phyloP scores from a whole-genome alignment of 2,113 vertebrate species.

The Ageneiosus marmoratus region DNA sequence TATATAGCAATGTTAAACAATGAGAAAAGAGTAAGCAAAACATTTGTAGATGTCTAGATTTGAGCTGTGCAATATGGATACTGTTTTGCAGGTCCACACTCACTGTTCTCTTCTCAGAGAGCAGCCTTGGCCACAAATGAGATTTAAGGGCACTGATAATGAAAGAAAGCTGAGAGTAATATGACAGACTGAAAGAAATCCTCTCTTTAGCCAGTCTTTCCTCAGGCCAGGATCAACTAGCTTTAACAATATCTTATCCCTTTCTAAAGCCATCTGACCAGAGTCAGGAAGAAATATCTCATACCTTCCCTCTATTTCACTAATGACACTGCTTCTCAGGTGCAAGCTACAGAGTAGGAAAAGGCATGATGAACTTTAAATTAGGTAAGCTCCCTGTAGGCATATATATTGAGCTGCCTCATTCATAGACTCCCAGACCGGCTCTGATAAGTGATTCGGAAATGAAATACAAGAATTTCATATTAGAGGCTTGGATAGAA shows the following conservation, averaged over 20 bases:
- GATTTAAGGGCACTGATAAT: conserved; percentile 51
- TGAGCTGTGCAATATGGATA: conserved; percentile 35
- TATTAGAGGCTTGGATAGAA: conserved; percentile 13
- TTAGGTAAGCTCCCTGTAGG: conserved; percentile 43
- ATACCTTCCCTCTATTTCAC: conserved; percentile 31
- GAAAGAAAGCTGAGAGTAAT: conserved; percentile 44
- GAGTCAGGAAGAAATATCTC: conserved; percentile 27
- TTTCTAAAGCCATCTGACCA: conserved; percentile 48
- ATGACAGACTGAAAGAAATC: conserved; percentile 48
- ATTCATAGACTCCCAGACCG: conserved; percentile 27
- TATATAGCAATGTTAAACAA: conserved; percentile 18
- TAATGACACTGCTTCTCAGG: conserved; percentile 40
- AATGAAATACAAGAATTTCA: conserved; percentile 43
- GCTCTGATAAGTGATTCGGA: conserved; percentile 32
- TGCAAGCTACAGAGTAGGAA: conserved; percentile 27
- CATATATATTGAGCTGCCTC: conserved; percentile 35
- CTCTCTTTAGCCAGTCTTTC: conserved; percentile 33
- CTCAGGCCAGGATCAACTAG: conserved; percentile 44
- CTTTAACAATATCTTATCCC: conserved; percentile 51
- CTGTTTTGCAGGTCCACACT: conserved; percentile 15
- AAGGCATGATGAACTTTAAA: conserved; percentile 50
- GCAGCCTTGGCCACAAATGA: conserved; percentile 39
- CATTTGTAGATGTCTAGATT: conserved; percentile 14
- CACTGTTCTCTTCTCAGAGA: conserved; percentile 21
- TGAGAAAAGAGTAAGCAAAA: background rate